Conservation (phyloP, 2,888 invertebrate species). For the Acleris literana region DNA sequence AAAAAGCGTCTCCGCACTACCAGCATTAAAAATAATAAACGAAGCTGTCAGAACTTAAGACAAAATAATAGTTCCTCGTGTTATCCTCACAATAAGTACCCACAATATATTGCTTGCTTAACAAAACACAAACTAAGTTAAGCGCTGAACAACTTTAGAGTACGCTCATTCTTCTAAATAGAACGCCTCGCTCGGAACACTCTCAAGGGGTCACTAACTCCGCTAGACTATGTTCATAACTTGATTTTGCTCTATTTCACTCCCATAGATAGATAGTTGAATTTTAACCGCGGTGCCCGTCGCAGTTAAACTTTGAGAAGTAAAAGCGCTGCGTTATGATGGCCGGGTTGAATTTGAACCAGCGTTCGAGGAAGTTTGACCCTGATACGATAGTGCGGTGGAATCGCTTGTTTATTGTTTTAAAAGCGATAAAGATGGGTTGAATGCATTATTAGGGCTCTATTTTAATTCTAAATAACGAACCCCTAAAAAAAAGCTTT, state of each 20-base stretch:
- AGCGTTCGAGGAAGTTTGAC: conserved; percentile 21
- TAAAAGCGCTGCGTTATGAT: conserved; percentile 54
- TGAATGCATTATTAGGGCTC: neutral
- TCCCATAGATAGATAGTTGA: conserved; percentile 35
- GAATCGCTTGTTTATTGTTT: conserved; percentile 6
- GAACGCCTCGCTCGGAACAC: conserved; percentile 14
- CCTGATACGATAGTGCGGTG: neutral
- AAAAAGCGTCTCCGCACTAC: no score
- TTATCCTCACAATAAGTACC: no score
- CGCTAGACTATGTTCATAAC: conserved; percentile 25
- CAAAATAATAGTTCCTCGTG: no score
- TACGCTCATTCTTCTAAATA: conserved; percentile 15
- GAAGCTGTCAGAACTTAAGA: no score
- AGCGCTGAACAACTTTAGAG: neutral
- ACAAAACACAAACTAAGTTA: no score
- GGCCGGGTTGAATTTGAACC: conserved; percentile 56
- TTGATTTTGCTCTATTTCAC: conserved; percentile 29
- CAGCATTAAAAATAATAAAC: no score
- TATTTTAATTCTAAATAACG: no score
- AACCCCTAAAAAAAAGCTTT: no score
- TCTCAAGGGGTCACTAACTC: conserved; percentile 17
- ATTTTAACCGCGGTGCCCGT: conserved; percentile 47
- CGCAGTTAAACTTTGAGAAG: conserved; percentile 50
- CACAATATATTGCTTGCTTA: no score
- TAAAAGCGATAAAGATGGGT: neutral